Percentiles rank a stretch among this genome's conserved stretches.
Conservation (phyloP, 2,113 vertebrate genomes). For the Rhineura floridana region DNA sequence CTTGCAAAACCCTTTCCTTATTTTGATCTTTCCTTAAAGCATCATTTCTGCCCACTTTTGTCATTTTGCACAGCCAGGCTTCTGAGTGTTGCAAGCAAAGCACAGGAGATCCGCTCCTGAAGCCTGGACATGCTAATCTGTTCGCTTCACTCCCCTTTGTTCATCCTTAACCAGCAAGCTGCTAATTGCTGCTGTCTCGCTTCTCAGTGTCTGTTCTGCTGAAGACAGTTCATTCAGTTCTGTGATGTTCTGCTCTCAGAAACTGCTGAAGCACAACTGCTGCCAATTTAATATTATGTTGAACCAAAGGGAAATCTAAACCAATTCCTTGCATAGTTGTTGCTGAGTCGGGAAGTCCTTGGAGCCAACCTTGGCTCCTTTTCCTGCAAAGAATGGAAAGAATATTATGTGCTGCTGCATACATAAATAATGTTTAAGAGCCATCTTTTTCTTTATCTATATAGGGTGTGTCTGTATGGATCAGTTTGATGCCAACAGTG, state of each 20-base stretch:
- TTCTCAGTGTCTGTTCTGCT: not conserved
- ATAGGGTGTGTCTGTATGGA: not conserved
- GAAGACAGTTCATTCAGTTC: not conserved
- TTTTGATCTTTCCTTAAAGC: not conserved
- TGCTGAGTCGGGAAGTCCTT: slow-evolving; percentile 25
- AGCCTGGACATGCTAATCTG: not conserved
- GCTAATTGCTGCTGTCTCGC: slow-evolving; percentile 1
- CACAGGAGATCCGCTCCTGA: not conserved
- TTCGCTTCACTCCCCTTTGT: not conserved
- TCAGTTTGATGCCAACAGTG: not conserved
- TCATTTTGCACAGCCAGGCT: not conserved
- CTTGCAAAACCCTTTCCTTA: not conserved
- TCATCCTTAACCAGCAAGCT: not conserved
- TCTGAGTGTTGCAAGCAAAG: not conserved
- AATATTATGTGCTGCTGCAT: not conserved
- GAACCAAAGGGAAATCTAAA: slow-evolving; percentile 17
- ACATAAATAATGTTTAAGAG: slow-evolving; percentile 9
- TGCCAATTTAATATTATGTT: slow-evolving; percentile 40
- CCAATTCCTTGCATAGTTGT: slow-evolving; percentile 24
- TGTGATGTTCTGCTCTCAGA: slow-evolving; percentile 8
- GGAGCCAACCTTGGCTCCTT: slow-evolving; percentile 24
- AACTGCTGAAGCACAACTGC: slow-evolving; percentile 5
- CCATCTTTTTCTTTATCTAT: slow-evolving; percentile 21
- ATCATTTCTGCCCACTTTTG: not conserved
- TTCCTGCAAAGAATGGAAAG: slow-evolving; percentile 6